These are phyloP conservation scores for Achroia grisella DNA, from an alignment of 1,140 invertebrate genomes.

Conservation along the genomic window DNA sequence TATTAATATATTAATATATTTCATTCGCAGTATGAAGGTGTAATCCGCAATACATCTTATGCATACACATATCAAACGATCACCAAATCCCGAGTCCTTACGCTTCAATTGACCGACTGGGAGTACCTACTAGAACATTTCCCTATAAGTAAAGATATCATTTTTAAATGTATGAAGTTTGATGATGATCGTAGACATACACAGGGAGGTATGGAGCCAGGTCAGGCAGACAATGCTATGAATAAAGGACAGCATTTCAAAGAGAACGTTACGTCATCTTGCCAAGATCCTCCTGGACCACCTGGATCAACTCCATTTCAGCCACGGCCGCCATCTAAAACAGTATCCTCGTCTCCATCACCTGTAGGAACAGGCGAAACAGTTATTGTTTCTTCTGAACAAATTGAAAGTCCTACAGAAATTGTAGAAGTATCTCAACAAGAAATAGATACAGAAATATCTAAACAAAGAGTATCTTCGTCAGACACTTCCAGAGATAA, in stretches of 20 bases:
- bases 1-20: too few species aligned
- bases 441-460: too few species aligned
- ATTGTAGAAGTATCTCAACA: too few species aligned
- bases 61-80: conserved; percentile 30
- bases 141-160: conserved; percentile 28
- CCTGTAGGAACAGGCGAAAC: not conserved
- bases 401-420: too few species aligned
- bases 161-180: conserved; percentile 23
- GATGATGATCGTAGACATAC: not conserved
- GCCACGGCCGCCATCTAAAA: not conserved
- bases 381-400: not conserved
- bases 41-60: conserved; percentile 28
- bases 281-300: not conserved
- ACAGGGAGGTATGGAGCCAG: too few species aligned
- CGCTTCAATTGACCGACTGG: conserved; percentile 34
- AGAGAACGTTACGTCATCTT: not conserved
- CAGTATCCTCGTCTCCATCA: not conserved
- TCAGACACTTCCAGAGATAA: too few species aligned
- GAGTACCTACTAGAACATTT: conserved; percentile 40
- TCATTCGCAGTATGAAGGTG: conserved; percentile 33
- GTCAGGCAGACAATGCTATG: too few species aligned
- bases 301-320: not conserved
- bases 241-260: too few species aligned
- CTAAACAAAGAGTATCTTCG: too few species aligned
- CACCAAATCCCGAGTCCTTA: conserved; percentile 36